Percentiles rank a stretch among this genome's conserved stretches.
phyloP scores from a whole-genome alignment of 1,140 invertebrate species.

The Apis laboriosa region DNA sequence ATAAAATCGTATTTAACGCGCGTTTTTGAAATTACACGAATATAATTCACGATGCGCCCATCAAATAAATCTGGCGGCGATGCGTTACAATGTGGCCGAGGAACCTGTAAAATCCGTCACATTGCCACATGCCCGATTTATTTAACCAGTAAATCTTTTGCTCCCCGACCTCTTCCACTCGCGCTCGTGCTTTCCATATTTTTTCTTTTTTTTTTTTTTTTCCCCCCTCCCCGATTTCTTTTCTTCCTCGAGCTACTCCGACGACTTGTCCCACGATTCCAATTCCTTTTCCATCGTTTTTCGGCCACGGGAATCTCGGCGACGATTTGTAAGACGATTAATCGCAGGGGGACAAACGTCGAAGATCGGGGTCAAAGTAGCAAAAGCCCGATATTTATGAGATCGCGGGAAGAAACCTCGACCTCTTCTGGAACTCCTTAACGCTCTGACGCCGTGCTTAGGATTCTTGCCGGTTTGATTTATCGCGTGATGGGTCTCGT shows the following conservation, averaged over 20 bases:
- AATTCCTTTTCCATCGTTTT: constrained; percentile 3
- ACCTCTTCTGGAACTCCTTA: constrained; percentile 62
- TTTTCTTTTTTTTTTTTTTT: background rate
- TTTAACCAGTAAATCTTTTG: background rate
- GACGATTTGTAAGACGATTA: constrained; percentile 53
- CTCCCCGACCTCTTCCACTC: constrained; percentile 6
- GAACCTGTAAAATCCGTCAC: constrained; percentile 3
- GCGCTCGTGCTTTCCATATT: too few species aligned
- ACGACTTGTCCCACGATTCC: background rate
- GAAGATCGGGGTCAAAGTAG: constrained; percentile 52
- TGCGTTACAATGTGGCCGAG: background rate
- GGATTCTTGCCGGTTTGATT: constrained; percentile 59
- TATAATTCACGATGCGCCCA: background rate
- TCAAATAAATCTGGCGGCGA: background rate
- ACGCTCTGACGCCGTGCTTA: constrained; percentile 59
- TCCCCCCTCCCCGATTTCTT: background rate
- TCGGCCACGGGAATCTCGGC: background rate
- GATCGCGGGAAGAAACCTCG: constrained; percentile 31
- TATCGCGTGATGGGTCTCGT: constrained; percentile 47
- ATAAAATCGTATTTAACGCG: background rate
- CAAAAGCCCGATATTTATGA: constrained; percentile 58
- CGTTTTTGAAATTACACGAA: background rate
- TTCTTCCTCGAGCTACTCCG: too few species aligned
- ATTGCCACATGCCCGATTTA: background rate
- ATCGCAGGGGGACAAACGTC: constrained; percentile 16